Evolutionary conservation across 30 jellyfish, hydroid and myxozoan genomes (phyloP).

Genomic region (Chironex yamaguchii): DNA sequence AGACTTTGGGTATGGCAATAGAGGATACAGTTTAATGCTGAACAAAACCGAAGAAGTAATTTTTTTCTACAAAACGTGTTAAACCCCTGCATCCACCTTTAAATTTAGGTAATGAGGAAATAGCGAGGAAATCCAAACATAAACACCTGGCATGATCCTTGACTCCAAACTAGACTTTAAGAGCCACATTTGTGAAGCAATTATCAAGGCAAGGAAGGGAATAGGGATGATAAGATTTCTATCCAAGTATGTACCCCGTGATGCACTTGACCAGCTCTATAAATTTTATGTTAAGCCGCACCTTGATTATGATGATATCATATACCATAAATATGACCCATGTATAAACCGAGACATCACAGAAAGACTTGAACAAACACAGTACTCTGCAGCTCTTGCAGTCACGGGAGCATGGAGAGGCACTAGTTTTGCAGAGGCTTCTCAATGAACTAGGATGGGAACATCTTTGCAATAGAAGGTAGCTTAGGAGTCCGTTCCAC

Average conservation of each 20-base stretch:
- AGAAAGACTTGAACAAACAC: constrained; percentile 5
- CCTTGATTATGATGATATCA: no score
- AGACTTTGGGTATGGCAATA: no score
- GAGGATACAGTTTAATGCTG: constrained; percentile 32
- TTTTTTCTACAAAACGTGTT: neutral
- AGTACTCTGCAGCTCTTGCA: constrained; percentile 28
- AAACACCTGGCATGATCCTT: constrained; percentile 25
- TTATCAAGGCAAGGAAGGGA: constrained; percentile 28
- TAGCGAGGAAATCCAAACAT: constrained; percentile 9
- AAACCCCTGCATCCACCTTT: constrained; percentile 19
- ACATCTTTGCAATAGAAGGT: no score
- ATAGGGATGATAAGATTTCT: constrained; percentile 29
- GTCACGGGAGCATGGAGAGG: constrained; percentile 8
- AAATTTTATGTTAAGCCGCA: neutral
- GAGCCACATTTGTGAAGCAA: constrained; percentile 42
- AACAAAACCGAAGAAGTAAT: constrained; percentile 22
- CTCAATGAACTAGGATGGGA: no score
- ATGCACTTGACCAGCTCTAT: constrained; percentile 1
- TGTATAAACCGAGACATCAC: neutral
- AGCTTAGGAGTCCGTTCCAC: no score
- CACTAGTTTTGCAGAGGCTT: no score
- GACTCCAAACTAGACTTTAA: constrained; percentile 27
- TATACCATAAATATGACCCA: constrained; percentile 24
- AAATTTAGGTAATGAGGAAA: constrained; percentile 6
- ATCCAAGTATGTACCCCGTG: constrained; percentile 27